Percentiles rank a stretch among this genome's conserved stretches.
Conservation (phyloP, 2,888 invertebrate species). For the Oithona nana region DNA sequence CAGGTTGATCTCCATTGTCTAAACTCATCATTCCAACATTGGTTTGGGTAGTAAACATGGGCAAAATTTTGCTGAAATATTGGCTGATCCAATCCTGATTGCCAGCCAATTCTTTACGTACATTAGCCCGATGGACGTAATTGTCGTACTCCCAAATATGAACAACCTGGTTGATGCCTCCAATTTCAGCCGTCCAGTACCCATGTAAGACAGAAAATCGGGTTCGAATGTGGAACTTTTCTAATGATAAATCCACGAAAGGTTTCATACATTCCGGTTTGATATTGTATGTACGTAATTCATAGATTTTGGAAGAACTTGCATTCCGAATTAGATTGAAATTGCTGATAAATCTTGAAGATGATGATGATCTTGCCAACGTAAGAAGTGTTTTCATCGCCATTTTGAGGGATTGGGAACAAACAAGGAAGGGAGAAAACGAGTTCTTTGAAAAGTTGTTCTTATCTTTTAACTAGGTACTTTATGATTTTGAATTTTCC, state of each 20-base stretch:
- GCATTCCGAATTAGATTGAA: too few relatives aligned
- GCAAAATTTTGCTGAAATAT: slow-evolving; percentile 16
- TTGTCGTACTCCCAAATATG: slow-evolving; percentile 27
- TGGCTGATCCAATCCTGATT: slow-evolving; percentile 23
- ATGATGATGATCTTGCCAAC: too few relatives aligned
- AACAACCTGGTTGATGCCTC: slow-evolving; percentile 26
- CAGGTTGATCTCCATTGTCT: neutral
- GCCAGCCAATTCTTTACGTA: slow-evolving; percentile 23
- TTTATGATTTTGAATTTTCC: too few relatives aligned
- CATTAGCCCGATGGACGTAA: slow-evolving; percentile 23
- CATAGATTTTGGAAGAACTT: neutral
- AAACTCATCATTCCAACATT: slow-evolving; percentile 1
- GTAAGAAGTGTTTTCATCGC: too few relatives aligned
- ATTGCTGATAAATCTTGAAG: too few relatives aligned
- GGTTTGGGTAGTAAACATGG: slow-evolving; percentile 8
- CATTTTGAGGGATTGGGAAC: too few relatives aligned
- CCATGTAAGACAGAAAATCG: slow-evolving; percentile 25
- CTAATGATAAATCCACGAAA: slow-evolving; percentile 23
- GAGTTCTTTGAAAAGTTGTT: too few relatives aligned
- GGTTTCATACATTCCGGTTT: neutral
- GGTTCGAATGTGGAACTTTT: slow-evolving; percentile 24
- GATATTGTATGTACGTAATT: neutral
- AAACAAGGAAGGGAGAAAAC: too few relatives aligned
- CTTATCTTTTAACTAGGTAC: too few relatives aligned
- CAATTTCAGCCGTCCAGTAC: slow-evolving; percentile 24